Evolutionary conservation across 2,113 vertebrate genomes (phyloP).

Genomic region (Dipodomys spectabilis): DNA sequence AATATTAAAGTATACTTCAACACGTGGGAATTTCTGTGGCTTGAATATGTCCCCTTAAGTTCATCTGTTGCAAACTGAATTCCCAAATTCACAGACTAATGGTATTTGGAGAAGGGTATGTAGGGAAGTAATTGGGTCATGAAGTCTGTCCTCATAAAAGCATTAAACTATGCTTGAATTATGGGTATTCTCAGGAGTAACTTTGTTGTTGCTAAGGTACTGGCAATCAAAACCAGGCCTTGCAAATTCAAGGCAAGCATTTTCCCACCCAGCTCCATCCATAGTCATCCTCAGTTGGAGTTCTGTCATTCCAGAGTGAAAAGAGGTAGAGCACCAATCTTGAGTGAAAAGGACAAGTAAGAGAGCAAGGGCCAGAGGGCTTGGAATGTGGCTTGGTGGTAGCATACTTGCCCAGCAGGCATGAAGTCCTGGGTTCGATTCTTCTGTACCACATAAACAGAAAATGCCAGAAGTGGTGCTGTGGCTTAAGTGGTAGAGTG

Average conservation of each 20-base stretch:
- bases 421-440: too few species aligned
- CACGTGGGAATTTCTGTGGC: not conserved
- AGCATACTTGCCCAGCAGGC: too few species aligned
- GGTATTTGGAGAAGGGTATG: not conserved
- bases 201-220: not conserved
- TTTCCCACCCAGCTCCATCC: not conserved
- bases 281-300: not conserved
- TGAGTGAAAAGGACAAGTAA: too few species aligned
- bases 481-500: too few species aligned
- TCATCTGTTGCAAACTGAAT: not conserved
- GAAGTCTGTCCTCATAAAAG: not conserved
- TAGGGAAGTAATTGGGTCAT: not conserved
- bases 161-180: not conserved
- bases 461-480: too few species aligned
- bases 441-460: too few species aligned
- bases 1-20: not conserved
- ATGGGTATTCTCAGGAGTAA: too few species aligned
- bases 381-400: too few species aligned
- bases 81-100: not conserved
- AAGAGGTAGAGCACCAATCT: too few species aligned
- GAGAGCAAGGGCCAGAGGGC: too few species aligned
- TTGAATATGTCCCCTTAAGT: not conserved
- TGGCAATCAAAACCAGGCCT: not conserved
- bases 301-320: too few species aligned
- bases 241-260: not conserved